These are phyloP conservation scores for Alca torda DNA, from an alignment of 2,797 vertebrate genomes.

Conservation along the genomic window DNA sequence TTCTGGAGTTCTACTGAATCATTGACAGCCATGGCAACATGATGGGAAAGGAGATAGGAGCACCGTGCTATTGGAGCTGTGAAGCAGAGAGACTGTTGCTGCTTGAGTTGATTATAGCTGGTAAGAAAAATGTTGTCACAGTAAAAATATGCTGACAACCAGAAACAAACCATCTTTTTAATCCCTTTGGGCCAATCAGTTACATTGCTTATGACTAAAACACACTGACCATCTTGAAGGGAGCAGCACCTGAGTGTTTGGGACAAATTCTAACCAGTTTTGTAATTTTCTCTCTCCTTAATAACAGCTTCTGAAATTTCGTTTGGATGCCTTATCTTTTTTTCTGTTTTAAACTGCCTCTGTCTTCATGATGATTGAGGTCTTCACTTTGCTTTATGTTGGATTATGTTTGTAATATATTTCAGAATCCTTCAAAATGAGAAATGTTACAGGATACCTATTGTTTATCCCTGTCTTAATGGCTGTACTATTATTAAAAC, in stretches of 20 bases:
- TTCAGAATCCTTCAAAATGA: constrained; percentile 18
- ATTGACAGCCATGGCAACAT: constrained; percentile 23
- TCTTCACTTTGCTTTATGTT: not conserved
- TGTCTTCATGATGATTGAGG: not conserved
- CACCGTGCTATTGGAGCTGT: not conserved
- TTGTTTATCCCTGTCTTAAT: not conserved
- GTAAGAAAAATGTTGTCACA: constrained; percentile 15
- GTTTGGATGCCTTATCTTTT: not conserved
- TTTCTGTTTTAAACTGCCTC: not conserved
- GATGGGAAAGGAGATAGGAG: constrained; percentile 10
- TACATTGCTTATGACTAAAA: not conserved
- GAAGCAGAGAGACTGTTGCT: constrained; percentile 19
- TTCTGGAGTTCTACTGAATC: constrained; percentile 17
- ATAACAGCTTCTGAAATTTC: not conserved
- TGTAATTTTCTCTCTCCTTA: not conserved
- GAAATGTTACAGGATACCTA: not conserved
- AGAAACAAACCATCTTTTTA: constrained; percentile 1
- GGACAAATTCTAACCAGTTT: not conserved
- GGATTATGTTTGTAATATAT: not conserved
- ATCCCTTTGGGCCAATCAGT: not conserved
- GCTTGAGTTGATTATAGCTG: constrained; percentile 12
- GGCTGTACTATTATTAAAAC: not conserved
- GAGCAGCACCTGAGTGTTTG: not conserved
- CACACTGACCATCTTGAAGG: not conserved
- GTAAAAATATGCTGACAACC: constrained; percentile 30